Base-by-base conservation (phyloP, 2,888 invertebrate genomes). In the Nemoura dubitans region DNA sequence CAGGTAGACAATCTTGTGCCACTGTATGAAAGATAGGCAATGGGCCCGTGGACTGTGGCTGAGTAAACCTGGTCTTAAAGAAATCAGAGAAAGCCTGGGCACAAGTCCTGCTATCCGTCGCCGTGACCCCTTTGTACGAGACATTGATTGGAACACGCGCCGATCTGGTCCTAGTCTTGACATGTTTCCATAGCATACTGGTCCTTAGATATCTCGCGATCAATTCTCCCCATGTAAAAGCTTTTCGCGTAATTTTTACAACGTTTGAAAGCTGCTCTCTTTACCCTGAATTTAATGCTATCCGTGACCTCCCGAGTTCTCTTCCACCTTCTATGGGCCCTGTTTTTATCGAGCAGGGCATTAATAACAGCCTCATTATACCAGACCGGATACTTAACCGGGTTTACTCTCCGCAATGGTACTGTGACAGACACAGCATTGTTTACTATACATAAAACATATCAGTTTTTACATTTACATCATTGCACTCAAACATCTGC, bases 311-410 rank as follows among this genome's bases (percentile, higher is more conserved):
- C 14, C n/a, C 30, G 10, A 30, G 82, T 30, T 21, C 30, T 16
- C 30, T 30, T 82, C 82, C 82, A 82, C 30, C 29, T 28, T 30
- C 82, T 29, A 29, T 29, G 29, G 7, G 82, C 82, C 21, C 82
- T 29, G 21, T 82, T 82, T 82, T 82, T 82, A 82, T 29, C 30
- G 3, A 29, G 28, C 36, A 82, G n/a, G 16, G 16, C 82, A 29
- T 82, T 21, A 30, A 82, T 82, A n/a, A 82, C 30, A 30, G 21
- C 29, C 28, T n/a, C 29, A 29, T 82, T 29, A 30, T 29, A 82
- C 82, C 82, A 82, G 29, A 30, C 36, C 7, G 82, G 82, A 25
- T 82, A 82, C 30, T 82, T 82, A 28, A 30, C 30, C 30, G 82
- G 29, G 36, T 30, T 82, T 16, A 82, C 30, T 82, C 25, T 82